phyloP scores from a whole-genome alignment of 2,797 vertebrate species.

The Anableps anableps region DNA sequence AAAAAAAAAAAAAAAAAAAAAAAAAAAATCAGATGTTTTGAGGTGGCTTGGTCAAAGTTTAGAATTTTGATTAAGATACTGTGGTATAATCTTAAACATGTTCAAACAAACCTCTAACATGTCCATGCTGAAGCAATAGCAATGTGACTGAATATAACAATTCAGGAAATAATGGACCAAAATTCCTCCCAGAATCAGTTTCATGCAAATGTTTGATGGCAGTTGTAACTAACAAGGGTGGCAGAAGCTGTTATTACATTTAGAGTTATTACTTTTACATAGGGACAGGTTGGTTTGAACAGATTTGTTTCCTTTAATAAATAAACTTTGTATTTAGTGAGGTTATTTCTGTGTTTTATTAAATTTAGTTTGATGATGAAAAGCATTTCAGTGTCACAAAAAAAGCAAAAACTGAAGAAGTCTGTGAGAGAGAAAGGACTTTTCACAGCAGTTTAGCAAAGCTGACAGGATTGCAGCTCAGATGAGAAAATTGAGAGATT shows the following conservation, averaged over 20 bases:
- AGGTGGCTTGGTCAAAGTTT: too few relatives aligned
- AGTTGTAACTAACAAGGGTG: not conserved
- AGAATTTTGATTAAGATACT: not conserved
- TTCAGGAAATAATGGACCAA: not conserved
- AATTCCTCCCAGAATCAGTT: not conserved
- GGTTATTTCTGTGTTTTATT: not conserved
- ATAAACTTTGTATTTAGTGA: not conserved
- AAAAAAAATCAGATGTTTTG: too few relatives aligned
- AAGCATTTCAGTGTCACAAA: not conserved
- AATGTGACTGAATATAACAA: too few relatives aligned
- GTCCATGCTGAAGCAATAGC: too few relatives aligned
- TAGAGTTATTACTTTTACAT: not conserved
- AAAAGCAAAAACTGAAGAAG: not conserved
- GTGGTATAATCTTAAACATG: not conserved
- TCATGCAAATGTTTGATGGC: not conserved
- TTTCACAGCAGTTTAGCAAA: constrained; percentile 8
- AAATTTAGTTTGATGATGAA: not conserved
- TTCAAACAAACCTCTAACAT: too few relatives aligned
- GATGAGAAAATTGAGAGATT: constrained; percentile 29
- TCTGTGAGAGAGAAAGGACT: not conserved
- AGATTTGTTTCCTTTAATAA: not conserved
- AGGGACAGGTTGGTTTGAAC: not conserved
- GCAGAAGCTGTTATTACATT: not conserved
- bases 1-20: too few relatives aligned
- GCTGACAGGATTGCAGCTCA: constrained; percentile 24